phyloP scores from a whole-genome alignment of 2,888 invertebrate genomes.

The Drosophila subquinaria region DNA sequence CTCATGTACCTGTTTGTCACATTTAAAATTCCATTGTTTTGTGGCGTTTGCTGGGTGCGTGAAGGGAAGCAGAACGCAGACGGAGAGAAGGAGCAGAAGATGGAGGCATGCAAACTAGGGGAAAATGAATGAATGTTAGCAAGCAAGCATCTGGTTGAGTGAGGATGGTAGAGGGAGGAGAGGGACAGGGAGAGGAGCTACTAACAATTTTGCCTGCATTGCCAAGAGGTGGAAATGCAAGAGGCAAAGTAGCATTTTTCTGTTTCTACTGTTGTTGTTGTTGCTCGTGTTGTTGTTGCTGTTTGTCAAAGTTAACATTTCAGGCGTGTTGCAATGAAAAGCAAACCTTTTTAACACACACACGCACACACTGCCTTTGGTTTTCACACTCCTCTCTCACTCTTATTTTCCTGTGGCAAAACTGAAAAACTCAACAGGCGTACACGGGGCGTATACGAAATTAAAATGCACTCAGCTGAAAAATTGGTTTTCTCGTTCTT shows the following conservation, averaged over 20 bases:
- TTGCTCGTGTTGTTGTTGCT: conserved; percentile 39
- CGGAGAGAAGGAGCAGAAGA: conserved; percentile 21
- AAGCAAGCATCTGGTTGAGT: neutral
- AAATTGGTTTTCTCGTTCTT: conserved; percentile 84
- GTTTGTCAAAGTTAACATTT: conserved; percentile 82
- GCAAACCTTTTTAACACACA: conserved; percentile 70
- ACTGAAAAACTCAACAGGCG: conserved; percentile 57
- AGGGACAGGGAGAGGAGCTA: neutral
- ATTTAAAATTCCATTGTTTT: conserved; percentile 75
- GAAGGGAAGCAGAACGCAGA: conserved; percentile 20
- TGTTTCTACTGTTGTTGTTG: conserved; percentile 46
- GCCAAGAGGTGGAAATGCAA: conserved; percentile 29
- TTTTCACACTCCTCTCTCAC: conserved; percentile 30
- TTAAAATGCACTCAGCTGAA: conserved; percentile 86
- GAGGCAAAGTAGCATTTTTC: conserved; percentile 37
- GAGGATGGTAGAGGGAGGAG: neutral
- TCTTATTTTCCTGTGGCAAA: conserved; percentile 3
- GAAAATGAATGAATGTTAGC: conserved; percentile 11
- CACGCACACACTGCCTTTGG: conserved; percentile 34
- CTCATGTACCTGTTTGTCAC: conserved; percentile 62
- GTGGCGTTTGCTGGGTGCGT: conserved; percentile 46
- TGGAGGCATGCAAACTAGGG: conserved; percentile 28
- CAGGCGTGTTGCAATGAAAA: conserved; percentile 79
- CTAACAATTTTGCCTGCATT: conserved; percentile 57
- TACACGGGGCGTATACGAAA: conserved; percentile 74